These are phyloP conservation scores for Dipodomys stephensi DNA, from an alignment of 2,113 vertebrate species.

Conservation along the genomic window DNA sequence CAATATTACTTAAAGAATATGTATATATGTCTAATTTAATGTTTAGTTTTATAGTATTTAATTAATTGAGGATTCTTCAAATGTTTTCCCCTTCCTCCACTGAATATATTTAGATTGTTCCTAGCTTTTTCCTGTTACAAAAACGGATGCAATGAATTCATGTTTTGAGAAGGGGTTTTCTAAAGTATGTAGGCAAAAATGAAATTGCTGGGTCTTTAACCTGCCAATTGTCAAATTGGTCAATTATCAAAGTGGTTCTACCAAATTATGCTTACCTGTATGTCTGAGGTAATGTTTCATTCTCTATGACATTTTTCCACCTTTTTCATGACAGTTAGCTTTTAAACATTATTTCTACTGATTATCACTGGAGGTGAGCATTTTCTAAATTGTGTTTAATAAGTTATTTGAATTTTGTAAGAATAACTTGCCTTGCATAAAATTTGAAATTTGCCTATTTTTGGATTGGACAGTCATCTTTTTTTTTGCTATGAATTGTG, in stretches of 20 bases:
- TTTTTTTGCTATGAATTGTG: not conserved
- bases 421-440: not conserved
- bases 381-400: not conserved
- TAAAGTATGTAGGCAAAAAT: not conserved
- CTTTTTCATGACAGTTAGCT: not conserved
- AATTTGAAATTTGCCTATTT: not conserved
- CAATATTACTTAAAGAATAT: not conserved
- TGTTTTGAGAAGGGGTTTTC: not conserved
- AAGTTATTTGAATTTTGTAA: not conserved
- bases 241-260: not conserved
- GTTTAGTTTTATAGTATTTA: constrained; percentile 38
- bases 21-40: not conserved
- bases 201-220: not conserved
- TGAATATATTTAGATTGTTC: not conserved
- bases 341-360: not conserved
- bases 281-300: not conserved
- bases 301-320: not conserved
- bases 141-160: not conserved
- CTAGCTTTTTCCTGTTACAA: not conserved
- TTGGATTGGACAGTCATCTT: not conserved
- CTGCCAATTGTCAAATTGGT: not conserved
- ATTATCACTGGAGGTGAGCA: not conserved
- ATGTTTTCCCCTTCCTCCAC: not conserved
- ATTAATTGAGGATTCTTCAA: not conserved
- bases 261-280: not conserved